A percentile compares a stretch with the other conserved stretches of the same genome.
These are phyloP conservation scores for Anthoscopus minutus DNA, from an alignment of 2,113 vertebrate genomes.

Conservation along the genomic window DNA sequence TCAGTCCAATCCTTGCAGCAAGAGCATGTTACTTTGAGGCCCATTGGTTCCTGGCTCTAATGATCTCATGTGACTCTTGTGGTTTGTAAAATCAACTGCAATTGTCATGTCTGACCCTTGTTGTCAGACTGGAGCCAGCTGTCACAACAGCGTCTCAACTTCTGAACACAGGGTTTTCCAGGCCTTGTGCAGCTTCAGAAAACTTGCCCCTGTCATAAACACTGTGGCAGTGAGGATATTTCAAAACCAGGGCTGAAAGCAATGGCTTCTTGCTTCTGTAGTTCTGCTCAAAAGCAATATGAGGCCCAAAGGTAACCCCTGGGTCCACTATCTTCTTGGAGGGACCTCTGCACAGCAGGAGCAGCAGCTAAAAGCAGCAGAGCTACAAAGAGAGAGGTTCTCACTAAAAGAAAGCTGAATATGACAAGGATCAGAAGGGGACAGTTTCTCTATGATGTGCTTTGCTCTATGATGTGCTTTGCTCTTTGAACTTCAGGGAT, in stretches of 20 bases:
- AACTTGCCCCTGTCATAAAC: background rate
- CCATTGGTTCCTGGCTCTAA: background rate
- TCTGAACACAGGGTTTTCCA: background rate
- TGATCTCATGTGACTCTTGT: rapidly evolving
- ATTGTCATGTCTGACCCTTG: background rate
- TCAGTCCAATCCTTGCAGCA: rapidly evolving
- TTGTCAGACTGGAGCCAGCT: background rate
- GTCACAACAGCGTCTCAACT: background rate
- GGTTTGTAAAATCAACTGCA: background rate
- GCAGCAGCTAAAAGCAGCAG: background rate
- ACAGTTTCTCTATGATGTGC: background rate
- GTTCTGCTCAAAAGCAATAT: background rate
- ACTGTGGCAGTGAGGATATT: background rate
- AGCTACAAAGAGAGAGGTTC: background rate
- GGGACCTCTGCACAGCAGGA: background rate
- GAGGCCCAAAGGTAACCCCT: background rate
- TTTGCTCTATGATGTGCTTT: background rate
- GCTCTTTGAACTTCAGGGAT: background rate
- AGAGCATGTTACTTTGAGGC: background rate
- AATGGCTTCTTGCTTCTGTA: background rate
- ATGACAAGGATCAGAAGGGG: background rate
- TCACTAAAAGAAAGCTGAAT: background rate
- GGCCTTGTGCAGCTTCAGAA: background rate
- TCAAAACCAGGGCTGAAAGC: background rate
- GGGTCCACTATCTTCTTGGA: background rate